phyloP scores from a whole-genome alignment of 1,140 invertebrate genomes.

The Mycetomoellerius zeteki region DNA sequence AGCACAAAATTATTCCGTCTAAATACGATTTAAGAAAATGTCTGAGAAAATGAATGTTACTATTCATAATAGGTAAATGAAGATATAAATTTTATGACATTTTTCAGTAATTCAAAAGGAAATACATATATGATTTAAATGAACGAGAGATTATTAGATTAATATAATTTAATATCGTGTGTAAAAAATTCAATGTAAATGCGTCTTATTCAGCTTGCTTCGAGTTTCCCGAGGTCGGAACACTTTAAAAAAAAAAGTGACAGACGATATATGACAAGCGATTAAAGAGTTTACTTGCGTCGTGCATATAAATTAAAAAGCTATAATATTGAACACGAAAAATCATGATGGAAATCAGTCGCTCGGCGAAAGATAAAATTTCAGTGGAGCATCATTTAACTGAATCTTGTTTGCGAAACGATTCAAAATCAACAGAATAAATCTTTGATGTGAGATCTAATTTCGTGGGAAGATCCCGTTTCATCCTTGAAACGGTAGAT shows the following conservation, averaged over 20 bases:
- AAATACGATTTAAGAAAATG: background rate
- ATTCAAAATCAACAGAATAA: constrained; percentile 14
- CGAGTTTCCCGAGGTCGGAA: background rate
- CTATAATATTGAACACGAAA: background rate
- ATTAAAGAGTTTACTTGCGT: constrained; percentile 6
- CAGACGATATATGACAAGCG: background rate
- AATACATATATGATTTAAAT: background rate
- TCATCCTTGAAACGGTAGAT: background rate
- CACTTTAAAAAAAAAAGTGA: background rate
- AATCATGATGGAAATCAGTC: background rate
- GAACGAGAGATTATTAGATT: background rate
- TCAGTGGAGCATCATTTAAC: background rate
- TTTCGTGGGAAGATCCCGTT: background rate
- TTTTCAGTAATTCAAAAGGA: background rate
- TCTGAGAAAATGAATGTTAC: background rate
- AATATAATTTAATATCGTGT: background rate
- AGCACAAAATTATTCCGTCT: too few species aligned
- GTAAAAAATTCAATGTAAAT: background rate
- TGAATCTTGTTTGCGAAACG: background rate
- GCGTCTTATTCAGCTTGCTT: background rate
- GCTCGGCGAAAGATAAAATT: background rate
- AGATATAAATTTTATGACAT: constrained; percentile 20
- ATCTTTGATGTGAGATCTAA: constrained; percentile 8
- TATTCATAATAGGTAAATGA: background rate
- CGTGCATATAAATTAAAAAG: background rate